Evolutionary conservation across 2,797 vertebrate species (phyloP).

Genomic region (Echiichthys vipera): DNA sequence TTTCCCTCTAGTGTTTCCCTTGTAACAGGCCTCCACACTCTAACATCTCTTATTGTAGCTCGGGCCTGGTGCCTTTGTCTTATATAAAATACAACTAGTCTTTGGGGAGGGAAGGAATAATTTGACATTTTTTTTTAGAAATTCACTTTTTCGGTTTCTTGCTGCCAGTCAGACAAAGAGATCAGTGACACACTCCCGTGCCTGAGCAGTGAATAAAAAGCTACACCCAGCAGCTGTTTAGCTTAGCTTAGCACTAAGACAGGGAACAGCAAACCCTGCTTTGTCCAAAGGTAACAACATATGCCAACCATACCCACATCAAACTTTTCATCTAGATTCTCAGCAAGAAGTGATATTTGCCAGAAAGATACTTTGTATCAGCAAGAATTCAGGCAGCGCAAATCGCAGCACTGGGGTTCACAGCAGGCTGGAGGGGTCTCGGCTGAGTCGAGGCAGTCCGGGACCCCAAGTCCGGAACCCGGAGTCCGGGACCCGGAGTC

Average conservation of each 20-base stretch:
- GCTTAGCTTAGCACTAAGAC: background rate
- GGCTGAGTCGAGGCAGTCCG: too few relatives aligned
- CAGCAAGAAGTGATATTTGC: background rate
- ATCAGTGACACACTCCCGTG: background rate
- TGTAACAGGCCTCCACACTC: background rate
- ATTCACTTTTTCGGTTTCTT: background rate
- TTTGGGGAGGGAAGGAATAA: too few relatives aligned
- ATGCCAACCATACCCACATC: background rate
- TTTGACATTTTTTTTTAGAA: too few relatives aligned
- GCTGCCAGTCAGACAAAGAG: background rate
- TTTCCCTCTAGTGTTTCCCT: slow-evolving; percentile 4
- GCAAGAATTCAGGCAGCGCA: too few relatives aligned
- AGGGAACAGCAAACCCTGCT: background rate
- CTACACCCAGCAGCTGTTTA: background rate
- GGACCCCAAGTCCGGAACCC: too few relatives aligned
- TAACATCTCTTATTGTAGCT: slow-evolving; percentile 4
- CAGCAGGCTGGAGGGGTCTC: too few relatives aligned
- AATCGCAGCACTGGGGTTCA: too few relatives aligned
- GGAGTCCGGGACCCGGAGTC: too few relatives aligned
- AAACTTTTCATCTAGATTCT: background rate
- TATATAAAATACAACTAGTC: background rate
- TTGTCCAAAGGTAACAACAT: background rate
- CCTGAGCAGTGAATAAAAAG: background rate
- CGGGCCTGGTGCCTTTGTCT: background rate
- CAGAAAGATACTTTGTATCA: too few relatives aligned